A percentile compares a stretch with the other conserved stretches of the same genome.
phyloP scores from a whole-genome alignment of 2,888 invertebrate species.

The Cerceris rybyensis region DNA sequence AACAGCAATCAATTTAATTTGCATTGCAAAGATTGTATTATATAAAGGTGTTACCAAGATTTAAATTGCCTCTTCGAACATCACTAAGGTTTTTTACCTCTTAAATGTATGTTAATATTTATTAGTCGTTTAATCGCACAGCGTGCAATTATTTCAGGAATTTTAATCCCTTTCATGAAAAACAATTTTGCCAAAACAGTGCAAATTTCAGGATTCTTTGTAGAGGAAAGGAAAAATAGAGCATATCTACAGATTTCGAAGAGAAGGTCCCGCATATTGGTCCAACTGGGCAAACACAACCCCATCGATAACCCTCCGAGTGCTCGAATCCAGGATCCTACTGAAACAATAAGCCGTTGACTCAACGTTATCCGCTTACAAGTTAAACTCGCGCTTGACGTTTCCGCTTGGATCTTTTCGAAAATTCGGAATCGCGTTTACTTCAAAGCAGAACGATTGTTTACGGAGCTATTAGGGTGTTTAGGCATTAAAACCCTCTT shows the following conservation, averaged over 20 bases:
- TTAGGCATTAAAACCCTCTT: slow-evolving; percentile 70
- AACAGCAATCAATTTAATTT: too few species aligned
- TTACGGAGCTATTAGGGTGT: slow-evolving; percentile 81
- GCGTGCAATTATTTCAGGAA: too few species aligned
- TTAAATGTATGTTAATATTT: too few species aligned
- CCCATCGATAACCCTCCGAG: slow-evolving; percentile 72
- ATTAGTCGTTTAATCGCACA: too few species aligned
- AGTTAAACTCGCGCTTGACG: slow-evolving; percentile 74
- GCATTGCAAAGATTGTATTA: too few species aligned
- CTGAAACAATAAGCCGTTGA: slow-evolving; percentile 80
- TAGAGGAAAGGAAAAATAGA: slow-evolving; percentile 48
- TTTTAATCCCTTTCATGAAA: too few species aligned
- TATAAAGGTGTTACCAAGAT: too few species aligned
- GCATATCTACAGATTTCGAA: slow-evolving; percentile 37
- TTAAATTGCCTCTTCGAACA: too few species aligned
- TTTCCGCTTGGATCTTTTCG: slow-evolving; percentile 73
- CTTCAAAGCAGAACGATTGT: slow-evolving; percentile 74
- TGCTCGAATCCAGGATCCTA: slow-evolving; percentile 69
- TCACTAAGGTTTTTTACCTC: too few species aligned
- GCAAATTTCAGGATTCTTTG: not conserved
- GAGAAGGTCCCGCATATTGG: slow-evolving; percentile 55
- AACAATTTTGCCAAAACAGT: not conserved
- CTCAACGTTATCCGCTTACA: slow-evolving; percentile 81
- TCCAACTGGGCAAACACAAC: slow-evolving; percentile 77
- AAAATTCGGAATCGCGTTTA: slow-evolving; percentile 64